These are phyloP conservation scores for Gyps fulvus DNA, from an alignment of 2,113 vertebrate species.

Conservation along the genomic window DNA sequence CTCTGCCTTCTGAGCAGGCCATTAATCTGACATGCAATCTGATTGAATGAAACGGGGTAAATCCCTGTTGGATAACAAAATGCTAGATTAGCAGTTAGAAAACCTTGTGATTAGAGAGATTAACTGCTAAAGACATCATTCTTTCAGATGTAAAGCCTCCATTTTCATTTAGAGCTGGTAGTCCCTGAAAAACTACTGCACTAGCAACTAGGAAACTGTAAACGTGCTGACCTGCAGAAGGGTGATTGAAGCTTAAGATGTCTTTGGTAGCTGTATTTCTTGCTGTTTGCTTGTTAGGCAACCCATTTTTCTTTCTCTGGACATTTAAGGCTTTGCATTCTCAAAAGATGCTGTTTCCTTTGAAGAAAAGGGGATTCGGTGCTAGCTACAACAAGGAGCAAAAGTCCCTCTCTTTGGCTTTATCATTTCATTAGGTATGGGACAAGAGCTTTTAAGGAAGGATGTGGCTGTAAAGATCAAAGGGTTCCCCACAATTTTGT, in stretches of 20 bases:
- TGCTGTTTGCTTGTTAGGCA: not conserved
- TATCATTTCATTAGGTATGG: not conserved
- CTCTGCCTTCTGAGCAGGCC: not conserved
- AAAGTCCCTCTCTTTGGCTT: not conserved
- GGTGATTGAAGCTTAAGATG: not conserved
- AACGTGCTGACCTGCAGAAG: not conserved
- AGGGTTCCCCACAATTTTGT: not conserved
- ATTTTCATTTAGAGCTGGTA: not conserved
- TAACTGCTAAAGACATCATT: not conserved
- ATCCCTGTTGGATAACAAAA: not conserved
- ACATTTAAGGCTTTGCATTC: not conserved
- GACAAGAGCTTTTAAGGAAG: not conserved
- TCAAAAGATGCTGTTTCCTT: not conserved
- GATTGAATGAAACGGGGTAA: not conserved
- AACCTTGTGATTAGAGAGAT: constrained; percentile 6
- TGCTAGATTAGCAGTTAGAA: constrained; percentile 9
- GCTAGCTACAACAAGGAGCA: not conserved
- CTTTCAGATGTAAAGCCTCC: not conserved
- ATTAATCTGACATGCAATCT: not conserved
- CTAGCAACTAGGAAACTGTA: not conserved
- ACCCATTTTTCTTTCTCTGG: not conserved
- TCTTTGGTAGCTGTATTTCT: not conserved
- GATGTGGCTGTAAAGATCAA: not conserved
- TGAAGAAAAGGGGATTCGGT: not conserved
- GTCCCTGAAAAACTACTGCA: not conserved